Evolutionary conservation across 1,140 invertebrate species (phyloP), one percentile per base, ranked within the genome.

Genomic region (Colletes gigas): DNA sequence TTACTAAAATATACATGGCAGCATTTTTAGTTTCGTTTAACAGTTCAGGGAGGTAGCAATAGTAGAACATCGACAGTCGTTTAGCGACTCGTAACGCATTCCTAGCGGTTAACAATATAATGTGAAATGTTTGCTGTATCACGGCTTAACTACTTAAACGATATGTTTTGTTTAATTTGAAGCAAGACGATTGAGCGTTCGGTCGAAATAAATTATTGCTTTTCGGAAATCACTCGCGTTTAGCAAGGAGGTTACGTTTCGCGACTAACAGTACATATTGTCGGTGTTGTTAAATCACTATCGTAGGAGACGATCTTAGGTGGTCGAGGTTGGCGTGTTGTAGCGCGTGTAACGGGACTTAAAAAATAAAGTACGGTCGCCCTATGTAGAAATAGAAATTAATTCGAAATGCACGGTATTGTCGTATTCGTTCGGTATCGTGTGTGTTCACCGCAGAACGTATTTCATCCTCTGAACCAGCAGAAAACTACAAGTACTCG

Each of bases 1-100:
- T 86, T 84, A 88, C 86, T 85, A 85, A 86, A 90, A 71, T 88
- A 87, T 87, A 88, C 87, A 85, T 88, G 82, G 82, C 87, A 89
- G 83, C 83, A 78, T 87, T 77, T 84, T 89, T 70, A 60, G 76
- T 69, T 70, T 71, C 30, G 81, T 55, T 59, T 63, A 63, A 70
- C 47, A 50, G 14, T 59, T 78, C 21, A 19, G 17, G 57, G n/a
- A 81, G 19, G 55, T 77, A 69, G 47, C 52, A 63, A 77, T 59
- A 68, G 41, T 47, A 55, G 14, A 77, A 7, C 17, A 57, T 80
- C 4, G 54, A 86, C 41, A 71, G 44, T 62, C n/a, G 7, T 79
- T 63, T 15, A 66, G 59, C 2, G n/a, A 68, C 47, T 15, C 54
- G 50, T 44, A 12, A 39, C 15, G 21, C 50, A 63, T n/a, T 4